Evolutionary conservation across 1,140 invertebrate genomes (phyloP).

Genomic region (Zaprionus camerounensis): DNA sequence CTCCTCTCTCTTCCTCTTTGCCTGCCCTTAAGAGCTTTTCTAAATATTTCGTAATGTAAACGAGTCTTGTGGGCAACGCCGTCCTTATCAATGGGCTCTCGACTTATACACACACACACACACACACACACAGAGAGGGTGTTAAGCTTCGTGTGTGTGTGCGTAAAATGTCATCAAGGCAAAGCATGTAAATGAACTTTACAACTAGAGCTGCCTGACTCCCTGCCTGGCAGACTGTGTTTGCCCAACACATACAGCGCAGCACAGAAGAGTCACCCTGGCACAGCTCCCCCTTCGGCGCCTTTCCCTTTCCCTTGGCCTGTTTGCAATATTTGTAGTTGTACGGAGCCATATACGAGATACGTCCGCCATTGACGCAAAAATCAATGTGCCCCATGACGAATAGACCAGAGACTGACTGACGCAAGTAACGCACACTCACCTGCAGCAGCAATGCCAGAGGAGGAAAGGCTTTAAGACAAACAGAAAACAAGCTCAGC

Average conservation of each 20-base stretch:
- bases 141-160: conserved; percentile 42
- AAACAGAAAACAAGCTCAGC: neutral
- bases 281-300: neutral
- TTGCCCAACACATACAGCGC: conserved; percentile 55
- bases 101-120: conserved; percentile 58
- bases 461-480: neutral
- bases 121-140: conserved; percentile 27
- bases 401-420: conserved; percentile 45
- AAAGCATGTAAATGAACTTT: conserved; percentile 82
- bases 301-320: neutral
- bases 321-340: conserved; percentile 30
- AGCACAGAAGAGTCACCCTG: conserved; percentile 50
- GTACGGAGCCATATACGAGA: conserved; percentile 17
- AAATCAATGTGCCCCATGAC: conserved; percentile 71
- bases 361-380: conserved; percentile 50
- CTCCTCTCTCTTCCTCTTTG: conserved; percentile 7
- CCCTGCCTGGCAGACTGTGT: conserved; percentile 50
- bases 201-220: conserved; percentile 46
- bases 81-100: conserved; percentile 76
- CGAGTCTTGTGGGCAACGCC: conserved; percentile 46
- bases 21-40: conserved; percentile 51
- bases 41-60: conserved; percentile 74
- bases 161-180: conserved; percentile 77
- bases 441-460: neutral
- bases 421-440: conserved; percentile 21